Base-by-base conservation (phyloP, 2,113 vertebrate species). In the Megatriorchis doriae region DNA sequence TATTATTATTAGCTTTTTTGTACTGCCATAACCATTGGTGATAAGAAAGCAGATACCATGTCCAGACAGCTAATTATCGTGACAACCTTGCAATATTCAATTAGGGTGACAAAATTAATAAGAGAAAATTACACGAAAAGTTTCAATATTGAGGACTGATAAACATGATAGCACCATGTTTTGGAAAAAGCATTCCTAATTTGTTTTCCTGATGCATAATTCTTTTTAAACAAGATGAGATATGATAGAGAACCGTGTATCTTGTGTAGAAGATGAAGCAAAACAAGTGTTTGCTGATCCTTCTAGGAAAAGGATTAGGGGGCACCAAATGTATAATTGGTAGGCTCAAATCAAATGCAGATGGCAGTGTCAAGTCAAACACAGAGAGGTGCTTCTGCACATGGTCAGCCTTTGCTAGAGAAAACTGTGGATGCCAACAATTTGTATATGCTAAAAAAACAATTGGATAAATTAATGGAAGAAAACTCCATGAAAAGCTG, bases 41-140 rank as follows among this genome's bases (percentile, higher is more conserved):
- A 93, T 93, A 93, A 94, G 90, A 90, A 93, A 88, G 81, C n/a
- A 2, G 71, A 88, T 96, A 70, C 58, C 50, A 23, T 58, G 48
- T 75, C 48, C 81, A 86, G 66, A 61, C 84, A 88, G 80, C 79
- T 94, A 72, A 95, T 96, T 94, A 88, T 78, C 59, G 78, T 83
- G 47, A 92, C 94, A 95, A 77, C 74, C 81, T 94, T 92, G 79
- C 78, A 85, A 36, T 87, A 96, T 68, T 85, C 61, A 94, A 91
- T 94, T 93, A 93, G 63, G 18, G 47, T 86, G 48, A 73, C 91
- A 91, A 90, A 92, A 92, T 87, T 86, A 94, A 87, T 88, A 82
- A n/a, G 43, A 29, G 22, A 56, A 48, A 83, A 90, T 95, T 94
- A 92, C 65, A 71, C 38, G 34, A 65, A 31, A 77, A 72, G 27